Evolutionary conservation across 2,113 vertebrate species (phyloP), one percentile per base, ranked within the genome.

Genomic region (Saiga tatarica): DNA sequence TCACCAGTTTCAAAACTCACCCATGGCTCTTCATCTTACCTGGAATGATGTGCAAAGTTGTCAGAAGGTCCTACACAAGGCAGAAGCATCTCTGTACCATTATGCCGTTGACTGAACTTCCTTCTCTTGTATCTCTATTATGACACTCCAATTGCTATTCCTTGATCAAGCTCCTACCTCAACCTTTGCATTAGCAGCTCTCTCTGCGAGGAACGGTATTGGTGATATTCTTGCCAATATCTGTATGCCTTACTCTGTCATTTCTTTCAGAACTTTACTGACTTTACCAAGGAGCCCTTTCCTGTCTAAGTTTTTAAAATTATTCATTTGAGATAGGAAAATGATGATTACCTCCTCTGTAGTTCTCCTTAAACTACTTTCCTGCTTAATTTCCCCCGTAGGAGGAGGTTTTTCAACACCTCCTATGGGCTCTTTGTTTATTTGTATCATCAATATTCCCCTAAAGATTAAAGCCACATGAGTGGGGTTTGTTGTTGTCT

Each of bases 281-380:
- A 30, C 25, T 23, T 90, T 62, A 53, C 14, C 23, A 57, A 36
- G 26, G 21, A 74, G 2, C 17, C 13, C 13, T 84, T 87, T 91
- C n/a, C 47, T 39, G 28, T 1, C 17, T 50, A 4, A 26, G 3
- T 45, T 52, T 64, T 81, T 85, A 57, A 83, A 76, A 42, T 50
- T 50, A 53, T 23, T 36, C 81, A 39, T 55, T 81, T 62, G 42
- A 82, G 55, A 28, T 59, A 28, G 25, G 59, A 57, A 53, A 36
- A 62, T 3, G 7, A 11, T 57, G 8, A 39, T 7, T 2, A 3
- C 8, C 60, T 25, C 2, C 21, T 21, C 11, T 13, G 9, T 7
- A n/a, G 28, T 15, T 64, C 15, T 94, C 28, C 17, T 67, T 59
- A 78, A 36, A 15, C 26, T n/a, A 1, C 11, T 92, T 81, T 39